A percentile compares a stretch with the other conserved stretches of the same genome.
These are phyloP conservation scores for Habropoda laboriosa DNA, from an alignment of 1,140 invertebrate genomes.

Conservation along the genomic window DNA sequence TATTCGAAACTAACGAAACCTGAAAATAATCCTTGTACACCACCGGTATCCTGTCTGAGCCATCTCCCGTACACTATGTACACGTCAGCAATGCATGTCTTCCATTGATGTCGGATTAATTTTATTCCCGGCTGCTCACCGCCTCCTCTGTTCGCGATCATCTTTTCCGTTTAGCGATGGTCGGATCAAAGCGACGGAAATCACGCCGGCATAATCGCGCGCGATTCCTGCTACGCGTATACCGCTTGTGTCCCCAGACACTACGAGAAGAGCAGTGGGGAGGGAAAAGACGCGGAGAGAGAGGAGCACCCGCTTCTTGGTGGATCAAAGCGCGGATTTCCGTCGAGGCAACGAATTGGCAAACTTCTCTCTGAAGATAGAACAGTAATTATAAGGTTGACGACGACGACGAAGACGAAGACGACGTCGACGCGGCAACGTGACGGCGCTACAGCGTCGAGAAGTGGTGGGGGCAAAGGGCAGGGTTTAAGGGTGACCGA, in stretches of 20 bases:
- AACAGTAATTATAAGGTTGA: slow-evolving; percentile 71
- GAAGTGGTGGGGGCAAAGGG: neutral
- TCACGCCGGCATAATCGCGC: slow-evolving; percentile 59
- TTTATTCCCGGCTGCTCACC: slow-evolving; percentile 39
- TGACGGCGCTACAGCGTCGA: neutral
- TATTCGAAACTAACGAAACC: slow-evolving; percentile 35
- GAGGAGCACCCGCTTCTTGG: slow-evolving; percentile 48
- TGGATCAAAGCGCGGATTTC: slow-evolving; percentile 66
- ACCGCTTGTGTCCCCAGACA: neutral
- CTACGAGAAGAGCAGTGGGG: neutral
- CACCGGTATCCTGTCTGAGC: neutral
- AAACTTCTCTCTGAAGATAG: slow-evolving; percentile 62
- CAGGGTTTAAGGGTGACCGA: neutral
- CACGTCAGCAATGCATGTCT: no score
- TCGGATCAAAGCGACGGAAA: slow-evolving; percentile 62
- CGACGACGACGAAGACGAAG: neutral
- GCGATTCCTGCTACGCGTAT: slow-evolving; percentile 39
- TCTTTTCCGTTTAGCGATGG: slow-evolving; percentile 25
- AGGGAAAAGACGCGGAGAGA: no score
- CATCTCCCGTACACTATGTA: neutral
- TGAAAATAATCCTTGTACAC: slow-evolving; percentile 10
- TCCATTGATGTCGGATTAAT: slow-evolving; percentile 54
- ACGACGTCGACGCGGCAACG: neutral
- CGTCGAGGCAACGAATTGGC: slow-evolving; percentile 61
- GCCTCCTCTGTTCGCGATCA: slow-evolving; percentile 11